These are phyloP conservation scores for Anguilla rostrata DNA, from an alignment of 2,113 vertebrate genomes.

Conservation along the genomic window DNA sequence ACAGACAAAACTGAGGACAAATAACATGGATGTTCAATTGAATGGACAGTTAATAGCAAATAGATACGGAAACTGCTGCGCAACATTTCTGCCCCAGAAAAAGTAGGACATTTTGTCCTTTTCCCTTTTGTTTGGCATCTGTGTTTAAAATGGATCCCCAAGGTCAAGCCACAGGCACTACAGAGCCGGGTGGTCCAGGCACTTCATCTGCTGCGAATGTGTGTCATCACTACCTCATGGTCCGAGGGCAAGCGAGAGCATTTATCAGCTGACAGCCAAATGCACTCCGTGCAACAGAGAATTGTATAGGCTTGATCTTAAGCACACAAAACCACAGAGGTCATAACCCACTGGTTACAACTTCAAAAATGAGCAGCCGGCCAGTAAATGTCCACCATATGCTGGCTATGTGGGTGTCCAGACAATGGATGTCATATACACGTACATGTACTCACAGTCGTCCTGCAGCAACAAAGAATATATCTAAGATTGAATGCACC, in stretches of 20 bases:
- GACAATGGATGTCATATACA: not conserved
- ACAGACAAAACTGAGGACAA: not conserved
- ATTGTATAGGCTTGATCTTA: slow-evolving; percentile 53
- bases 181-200: slow-evolving; percentile 58
- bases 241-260: slow-evolving; percentile 50
- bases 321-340: slow-evolving; percentile 37
- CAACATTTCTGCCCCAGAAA: slow-evolving; percentile 49
- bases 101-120: slow-evolving; percentile 53
- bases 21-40: not conserved
- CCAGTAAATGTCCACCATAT: slow-evolving; percentile 24
- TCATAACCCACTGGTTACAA: slow-evolving; percentile 34
- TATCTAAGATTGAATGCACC: not conserved
- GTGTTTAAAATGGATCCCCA: slow-evolving; percentile 55
- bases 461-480: not conserved
- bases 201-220: slow-evolving; percentile 64
- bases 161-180: slow-evolving; percentile 64
- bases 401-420: slow-evolving; percentile 13
- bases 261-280: slow-evolving; percentile 64
- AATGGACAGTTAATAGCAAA: not conserved
- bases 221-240: slow-evolving; percentile 63
- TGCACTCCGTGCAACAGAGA: slow-evolving; percentile 56
- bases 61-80: slow-evolving; percentile 14
- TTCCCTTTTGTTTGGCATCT: slow-evolving; percentile 60
- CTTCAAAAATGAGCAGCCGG: slow-evolving; percentile 28
- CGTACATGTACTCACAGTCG: not conserved